Percentiles rank a stretch among this genome's conserved stretches.
Conservation (phyloP, 2,888 invertebrate species). For the Oligia fasciuncula region DNA sequence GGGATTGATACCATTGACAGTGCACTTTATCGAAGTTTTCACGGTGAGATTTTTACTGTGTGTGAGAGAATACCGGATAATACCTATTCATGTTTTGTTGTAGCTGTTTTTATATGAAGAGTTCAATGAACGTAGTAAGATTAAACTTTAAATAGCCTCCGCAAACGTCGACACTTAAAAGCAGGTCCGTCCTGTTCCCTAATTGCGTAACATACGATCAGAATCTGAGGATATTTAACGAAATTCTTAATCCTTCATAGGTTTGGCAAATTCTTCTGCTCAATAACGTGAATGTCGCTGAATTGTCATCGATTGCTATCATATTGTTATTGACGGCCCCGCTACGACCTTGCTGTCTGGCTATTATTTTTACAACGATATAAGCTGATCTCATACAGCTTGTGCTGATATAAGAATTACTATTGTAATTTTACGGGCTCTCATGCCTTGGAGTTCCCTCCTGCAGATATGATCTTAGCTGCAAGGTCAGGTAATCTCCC, state of each 20-base stretch:
- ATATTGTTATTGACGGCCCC: neutral
- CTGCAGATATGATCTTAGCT: neutral
- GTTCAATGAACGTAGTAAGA: neutral
- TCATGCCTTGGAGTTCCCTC: neutral
- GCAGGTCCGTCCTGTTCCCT: neutral
- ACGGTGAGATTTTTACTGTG: neutral
- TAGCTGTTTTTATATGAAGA: neutral
- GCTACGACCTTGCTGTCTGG: neutral
- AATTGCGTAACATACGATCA: neutral
- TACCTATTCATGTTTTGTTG: conserved; percentile 7
- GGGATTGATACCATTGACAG: neutral
- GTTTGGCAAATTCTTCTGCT: neutral
- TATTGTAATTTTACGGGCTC: neutral
- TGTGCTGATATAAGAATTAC: neutral
- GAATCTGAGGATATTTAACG: neutral
- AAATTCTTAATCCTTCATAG: neutral
- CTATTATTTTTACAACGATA: neutral
- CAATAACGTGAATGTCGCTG: neutral
- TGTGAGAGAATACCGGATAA: conserved; percentile 18
- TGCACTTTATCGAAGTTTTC: neutral
- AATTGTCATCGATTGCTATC: neutral
- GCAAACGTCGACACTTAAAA: neutral
- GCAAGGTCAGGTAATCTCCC: neutral
- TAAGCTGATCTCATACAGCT: neutral
- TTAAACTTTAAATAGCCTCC: neutral